Percentiles rank a stretch among this genome's conserved stretches.
Conservation (phyloP, 2,888 invertebrate species). For the Microchrysa polita region DNA sequence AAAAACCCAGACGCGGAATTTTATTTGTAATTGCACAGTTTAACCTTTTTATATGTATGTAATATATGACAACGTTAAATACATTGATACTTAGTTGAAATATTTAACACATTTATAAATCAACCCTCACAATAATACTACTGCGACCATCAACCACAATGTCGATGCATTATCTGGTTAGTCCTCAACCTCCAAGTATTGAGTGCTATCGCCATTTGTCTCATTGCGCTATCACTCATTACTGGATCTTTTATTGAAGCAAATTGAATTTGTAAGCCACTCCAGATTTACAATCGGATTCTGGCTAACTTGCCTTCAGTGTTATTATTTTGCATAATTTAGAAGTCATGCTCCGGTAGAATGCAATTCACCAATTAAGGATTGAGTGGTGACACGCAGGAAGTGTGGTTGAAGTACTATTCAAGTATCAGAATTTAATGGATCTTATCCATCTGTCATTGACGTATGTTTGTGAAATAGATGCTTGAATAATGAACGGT, state of each 20-base stretch:
- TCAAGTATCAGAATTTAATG: conserved; percentile 14
- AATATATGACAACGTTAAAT: no score
- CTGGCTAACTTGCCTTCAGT: not conserved
- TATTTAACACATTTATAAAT: not conserved
- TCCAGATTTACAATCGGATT: conserved; percentile 38
- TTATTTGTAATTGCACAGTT: no score
- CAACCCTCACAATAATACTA: not conserved
- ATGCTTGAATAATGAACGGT: no score
- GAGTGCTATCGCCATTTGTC: conserved; percentile 39
- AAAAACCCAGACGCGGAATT: no score
- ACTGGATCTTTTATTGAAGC: conserved; percentile 47
- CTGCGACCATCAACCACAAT: conserved; percentile 23
- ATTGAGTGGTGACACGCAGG: conserved; percentile 9
- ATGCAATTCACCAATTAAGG: conserved; percentile 21
- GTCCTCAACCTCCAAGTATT: conserved; percentile 30
- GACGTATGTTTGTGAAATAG: not conserved
- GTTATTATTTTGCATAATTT: conserved; percentile 42
- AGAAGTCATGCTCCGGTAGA: conserved; percentile 31
- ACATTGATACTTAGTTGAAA: no score
- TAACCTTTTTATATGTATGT: no score
- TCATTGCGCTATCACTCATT: conserved; percentile 42
- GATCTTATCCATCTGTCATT: not conserved
- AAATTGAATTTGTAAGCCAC: conserved; percentile 51
- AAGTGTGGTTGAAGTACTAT: conserved; percentile 4
- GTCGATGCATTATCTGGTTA: conserved; percentile 40